Conservation (phyloP, 1,140 invertebrate species). For the Papilio aristodemus region DNA sequence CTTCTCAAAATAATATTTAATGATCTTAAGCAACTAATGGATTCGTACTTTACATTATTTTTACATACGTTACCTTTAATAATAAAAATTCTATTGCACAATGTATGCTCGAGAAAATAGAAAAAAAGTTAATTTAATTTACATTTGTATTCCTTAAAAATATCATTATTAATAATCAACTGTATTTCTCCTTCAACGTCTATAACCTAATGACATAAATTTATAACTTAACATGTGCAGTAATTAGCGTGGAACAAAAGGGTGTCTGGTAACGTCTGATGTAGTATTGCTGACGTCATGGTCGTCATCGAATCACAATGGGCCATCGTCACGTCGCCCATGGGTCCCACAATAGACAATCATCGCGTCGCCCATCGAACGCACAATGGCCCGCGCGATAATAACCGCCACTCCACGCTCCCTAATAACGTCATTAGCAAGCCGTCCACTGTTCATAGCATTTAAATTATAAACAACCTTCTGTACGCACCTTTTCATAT, state of each 20-base stretch:
- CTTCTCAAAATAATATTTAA: too few relatives aligned
- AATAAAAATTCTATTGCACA: too few relatives aligned
- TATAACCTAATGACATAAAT: background rate
- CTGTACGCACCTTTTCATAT: background rate
- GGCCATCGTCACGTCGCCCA: conserved; percentile 39
- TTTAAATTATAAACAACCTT: background rate
- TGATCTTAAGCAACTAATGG: too few relatives aligned
- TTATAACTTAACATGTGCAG: background rate
- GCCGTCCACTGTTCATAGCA: background rate
- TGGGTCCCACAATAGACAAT: conserved; percentile 31
- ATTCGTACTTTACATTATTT: too few relatives aligned
- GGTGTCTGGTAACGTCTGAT: background rate
- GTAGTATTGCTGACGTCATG: conserved; percentile 7
- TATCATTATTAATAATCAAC: too few relatives aligned
- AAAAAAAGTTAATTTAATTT: too few relatives aligned
- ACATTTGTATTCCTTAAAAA: too few relatives aligned
- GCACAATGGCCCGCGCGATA: conserved; percentile 39
- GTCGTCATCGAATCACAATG: background rate
- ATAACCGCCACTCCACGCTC: background rate
- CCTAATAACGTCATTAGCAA: conserved; percentile 40
- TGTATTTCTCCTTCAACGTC: too few relatives aligned
- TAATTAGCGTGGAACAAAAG: conserved; percentile 12
- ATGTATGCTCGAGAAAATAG: too few relatives aligned
- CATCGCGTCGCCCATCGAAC: conserved; percentile 37
- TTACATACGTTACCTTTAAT: too few relatives aligned